Base-by-base conservation (phyloP, 2,888 invertebrate genomes). In the Andricus curvator region DNA sequence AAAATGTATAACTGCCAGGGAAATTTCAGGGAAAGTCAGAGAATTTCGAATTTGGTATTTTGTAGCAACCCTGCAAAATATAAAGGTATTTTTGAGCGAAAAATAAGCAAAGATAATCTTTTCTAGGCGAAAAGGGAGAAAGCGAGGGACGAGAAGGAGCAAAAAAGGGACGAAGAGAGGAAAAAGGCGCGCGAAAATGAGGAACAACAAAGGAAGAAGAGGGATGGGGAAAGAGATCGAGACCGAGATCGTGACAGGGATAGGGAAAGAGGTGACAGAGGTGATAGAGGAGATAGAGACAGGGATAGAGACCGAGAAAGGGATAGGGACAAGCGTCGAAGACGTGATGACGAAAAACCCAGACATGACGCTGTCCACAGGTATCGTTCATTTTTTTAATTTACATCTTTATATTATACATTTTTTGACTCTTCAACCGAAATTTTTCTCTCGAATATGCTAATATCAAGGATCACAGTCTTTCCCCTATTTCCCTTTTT, bases 91-190 rank as follows among this genome's bases (percentile, higher is more conserved):
- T 15, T 17, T 29, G 5, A 29, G 17, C 29, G 8, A 17, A 13
- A 6, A 64, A 29, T 64, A 25, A 77, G 66, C 20, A 67, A 25
- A 60, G 17, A 29, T 78, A 48, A 77, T 82, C 70, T 78, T 81
- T 81, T 85, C 66, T 84, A 93, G 94, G 91, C 89, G 82, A 93
- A 92, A 88, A 90, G 94, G 81, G 93, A 93, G 84, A 93, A 93
- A 89, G 93, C 93, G 83, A 89, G 94, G 85, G 93, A 94, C 86
- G 94, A 94, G 83, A 93, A 94, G 85, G 94, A 94, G 83, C 93
- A 93, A 81, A 93, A 92, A 84, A 88, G 94, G 82, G 93, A 94
- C 84, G 93, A 93, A 84, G 94, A 94, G 70, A 91, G 94, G 60
- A 93, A 93, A 86, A 89, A 93, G 37, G 90, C 91, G n/a, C 90